phyloP scores from a whole-genome alignment of 2,888 invertebrate genomes.

The Vesta saturnalis region DNA sequence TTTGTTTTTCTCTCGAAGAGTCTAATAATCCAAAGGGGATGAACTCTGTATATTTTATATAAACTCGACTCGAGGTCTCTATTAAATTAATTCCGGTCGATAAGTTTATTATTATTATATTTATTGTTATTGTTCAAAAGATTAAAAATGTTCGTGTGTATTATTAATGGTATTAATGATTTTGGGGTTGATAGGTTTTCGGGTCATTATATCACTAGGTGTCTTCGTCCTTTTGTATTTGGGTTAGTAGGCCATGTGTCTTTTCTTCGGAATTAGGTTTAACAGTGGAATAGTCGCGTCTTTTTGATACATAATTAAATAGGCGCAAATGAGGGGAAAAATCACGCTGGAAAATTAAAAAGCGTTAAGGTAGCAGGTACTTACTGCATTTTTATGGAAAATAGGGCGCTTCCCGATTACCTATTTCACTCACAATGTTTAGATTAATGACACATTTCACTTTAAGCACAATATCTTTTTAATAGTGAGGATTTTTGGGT shows the following conservation, averaged over 20 bases:
- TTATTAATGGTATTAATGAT: neutral
- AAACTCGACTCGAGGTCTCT: no score
- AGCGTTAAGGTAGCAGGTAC: neutral
- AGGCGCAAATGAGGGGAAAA: neutral
- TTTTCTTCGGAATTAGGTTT: constrained; percentile 11
- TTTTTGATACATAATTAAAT: neutral
- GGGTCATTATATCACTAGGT: constrained; percentile 46
- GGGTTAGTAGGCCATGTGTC: constrained; percentile 51
- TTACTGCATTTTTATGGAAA: neutral
- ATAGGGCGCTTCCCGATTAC: constrained; percentile 10
- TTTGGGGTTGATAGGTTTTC: constrained; percentile 18
- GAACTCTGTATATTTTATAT: neutral
- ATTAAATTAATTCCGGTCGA: constrained; percentile 2
- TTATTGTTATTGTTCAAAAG: neutral
- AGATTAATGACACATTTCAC: neutral
- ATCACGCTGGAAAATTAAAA: neutral
- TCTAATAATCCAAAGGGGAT: neutral
- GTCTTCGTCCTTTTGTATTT: constrained; percentile 53
- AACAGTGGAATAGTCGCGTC: constrained; percentile 7
- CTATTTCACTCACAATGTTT: neutral
- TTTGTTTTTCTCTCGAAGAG: neutral
- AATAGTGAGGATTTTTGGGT: constrained; percentile 4
- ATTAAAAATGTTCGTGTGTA: neutral
- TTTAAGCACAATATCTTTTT: neutral
- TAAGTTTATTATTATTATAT: neutral